These are phyloP conservation scores for Ips typographus DNA, from an alignment of 1,140 invertebrate species.

Conservation along the genomic window DNA sequence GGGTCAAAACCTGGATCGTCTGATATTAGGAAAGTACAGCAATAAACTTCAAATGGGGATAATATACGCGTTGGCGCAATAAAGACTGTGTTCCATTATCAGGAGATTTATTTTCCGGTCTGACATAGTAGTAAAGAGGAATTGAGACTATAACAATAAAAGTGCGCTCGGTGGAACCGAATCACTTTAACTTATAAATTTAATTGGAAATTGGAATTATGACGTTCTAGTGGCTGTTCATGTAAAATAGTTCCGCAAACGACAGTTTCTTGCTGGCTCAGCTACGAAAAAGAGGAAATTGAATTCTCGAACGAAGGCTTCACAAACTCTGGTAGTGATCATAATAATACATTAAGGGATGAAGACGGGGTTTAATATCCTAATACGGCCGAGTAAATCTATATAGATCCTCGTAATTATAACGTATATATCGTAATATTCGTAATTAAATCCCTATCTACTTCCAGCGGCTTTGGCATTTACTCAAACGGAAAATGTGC, in stretches of 20 bases:
- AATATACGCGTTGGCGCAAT: slow-evolving; percentile 23
- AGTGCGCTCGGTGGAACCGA: not conserved
- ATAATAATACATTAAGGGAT: slow-evolving; percentile 32
- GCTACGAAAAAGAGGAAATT: not conserved
- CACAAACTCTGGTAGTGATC: slow-evolving; percentile 10
- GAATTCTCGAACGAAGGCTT: slow-evolving; percentile 17
- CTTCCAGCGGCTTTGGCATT: slow-evolving; percentile 47
- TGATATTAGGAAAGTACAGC: slow-evolving; percentile 44
- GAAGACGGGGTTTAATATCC: slow-evolving; percentile 45
- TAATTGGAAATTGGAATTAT: no score
- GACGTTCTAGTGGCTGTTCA: no score
- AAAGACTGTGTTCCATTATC: slow-evolving; percentile 21
- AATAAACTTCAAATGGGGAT: slow-evolving; percentile 47
- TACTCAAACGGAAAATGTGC: slow-evolving; percentile 40
- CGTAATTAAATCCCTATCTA: slow-evolving; percentile 52
- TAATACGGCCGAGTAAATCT: slow-evolving; percentile 48
- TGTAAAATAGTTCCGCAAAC: no score
- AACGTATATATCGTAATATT: slow-evolving; percentile 48
- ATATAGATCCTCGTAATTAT: slow-evolving; percentile 52
- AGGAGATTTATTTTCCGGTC: slow-evolving; percentile 19
- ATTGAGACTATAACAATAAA: not conserved
- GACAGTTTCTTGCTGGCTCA: no score
- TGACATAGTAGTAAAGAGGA: slow-evolving; percentile 4
- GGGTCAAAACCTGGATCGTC: slow-evolving; percentile 26
- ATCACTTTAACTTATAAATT: no score